Evolutionary conservation across 2,888 invertebrate genomes (phyloP), one percentile per base, ranked within the genome.

Genomic region (Temnothorax unifasciatus): DNA sequence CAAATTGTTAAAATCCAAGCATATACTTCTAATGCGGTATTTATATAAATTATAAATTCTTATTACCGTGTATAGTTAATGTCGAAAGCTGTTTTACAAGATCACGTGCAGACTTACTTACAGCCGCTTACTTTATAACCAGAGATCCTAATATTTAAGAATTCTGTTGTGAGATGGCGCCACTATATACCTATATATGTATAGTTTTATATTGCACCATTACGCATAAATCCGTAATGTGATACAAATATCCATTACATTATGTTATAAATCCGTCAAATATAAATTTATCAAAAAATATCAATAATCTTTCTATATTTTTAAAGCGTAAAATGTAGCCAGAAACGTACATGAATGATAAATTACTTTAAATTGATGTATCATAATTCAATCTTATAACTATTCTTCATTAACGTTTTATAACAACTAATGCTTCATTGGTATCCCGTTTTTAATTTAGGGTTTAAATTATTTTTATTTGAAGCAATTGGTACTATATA

Each of bases 131-230:
- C 52, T 61, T 63, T 29, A 75, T 82, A 59, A 25, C 34, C 44
- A 1, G 6, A 34, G 13, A 18, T 1, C 38, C 15, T 34, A 41
- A 54, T 47, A 86, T 83, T 88, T 87, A 61, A 50, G 68, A 61
- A 57, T 82, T 84, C 82, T 73, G 77, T 87, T 69, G 81, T 61
- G 61, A 90, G 90, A 79, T 90, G 90, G 90, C 91, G 88, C 88
- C 87, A 91, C 88, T 21, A 57, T 66, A 87, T 83, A 47, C 29
- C 74, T 21, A 11, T 50, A 50, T 61, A 63, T 61, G 9, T 41
- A 54, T 50, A 63, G 34, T 41, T 66, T 21, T 77, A 44, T 57
- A 18, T 18, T 25, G 3, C 2, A 38, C 38, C 0, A 52, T 64
- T 66, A 44, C 15, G 25, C 9, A 29, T 61, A 15, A 54, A 54